Conservation (phyloP, 2,888 invertebrate genomes). For the Netelia inedita region DNA sequence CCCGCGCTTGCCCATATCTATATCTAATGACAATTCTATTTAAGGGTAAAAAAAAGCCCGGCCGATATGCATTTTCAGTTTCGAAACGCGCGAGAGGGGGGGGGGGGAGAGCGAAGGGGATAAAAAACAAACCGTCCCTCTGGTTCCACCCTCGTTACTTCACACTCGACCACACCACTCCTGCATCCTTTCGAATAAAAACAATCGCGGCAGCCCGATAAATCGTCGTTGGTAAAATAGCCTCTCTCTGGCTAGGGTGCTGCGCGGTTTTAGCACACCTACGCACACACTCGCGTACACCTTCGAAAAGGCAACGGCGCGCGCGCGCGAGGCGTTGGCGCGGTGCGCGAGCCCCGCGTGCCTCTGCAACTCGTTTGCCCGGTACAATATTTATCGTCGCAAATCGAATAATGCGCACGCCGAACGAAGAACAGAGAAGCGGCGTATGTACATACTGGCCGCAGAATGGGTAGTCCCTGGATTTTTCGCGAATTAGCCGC, state of each 20-base stretch:
- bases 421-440: slow-evolving; percentile 59
- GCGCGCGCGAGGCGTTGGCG: background rate
- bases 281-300: slow-evolving; percentile 3
- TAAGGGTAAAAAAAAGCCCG: slow-evolving; percentile 29
- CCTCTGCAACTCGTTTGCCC: slow-evolving; percentile 22
- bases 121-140: slow-evolving; percentile 21
- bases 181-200: slow-evolving; percentile 53
- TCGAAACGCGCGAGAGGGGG: background rate
- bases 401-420: slow-evolving; percentile 76
- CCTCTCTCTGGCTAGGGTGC: slow-evolving; percentile 47
- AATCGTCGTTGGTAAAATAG: slow-evolving; percentile 71
- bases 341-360: slow-evolving; percentile 4
- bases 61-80: slow-evolving; percentile 45
- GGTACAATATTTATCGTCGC: slow-evolving; percentile 76
- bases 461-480: background rate
- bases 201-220: slow-evolving; percentile 67
- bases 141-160: slow-evolving; percentile 24
- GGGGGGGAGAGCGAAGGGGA: background rate
- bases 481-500: slow-evolving; percentile 64
- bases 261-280: slow-evolving; percentile 30
- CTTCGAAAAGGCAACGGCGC: background rate
- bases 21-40: background rate
- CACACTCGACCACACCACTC: slow-evolving; percentile 36
- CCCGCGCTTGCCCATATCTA: background rate
- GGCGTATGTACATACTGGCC: background rate